phyloP scores from a whole-genome alignment of 2,797 vertebrate species.

The Hozukius guyotensis region DNA sequence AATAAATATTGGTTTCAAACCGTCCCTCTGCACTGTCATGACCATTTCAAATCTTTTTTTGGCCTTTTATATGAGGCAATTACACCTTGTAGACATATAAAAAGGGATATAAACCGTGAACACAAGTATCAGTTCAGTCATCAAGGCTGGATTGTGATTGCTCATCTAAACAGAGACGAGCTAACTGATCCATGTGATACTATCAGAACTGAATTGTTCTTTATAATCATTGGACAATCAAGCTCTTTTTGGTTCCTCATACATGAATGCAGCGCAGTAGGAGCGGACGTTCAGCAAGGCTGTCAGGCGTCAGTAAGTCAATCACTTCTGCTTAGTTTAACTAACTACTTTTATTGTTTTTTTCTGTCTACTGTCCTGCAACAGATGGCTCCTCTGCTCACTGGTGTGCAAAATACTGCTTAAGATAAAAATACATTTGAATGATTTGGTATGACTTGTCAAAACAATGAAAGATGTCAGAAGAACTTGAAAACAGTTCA shows the following conservation, averaged over 20 bases:
- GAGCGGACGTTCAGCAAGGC: constrained; percentile 5
- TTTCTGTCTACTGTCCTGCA: constrained; percentile 28
- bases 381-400: constrained; percentile 46
- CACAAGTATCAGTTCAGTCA: neutral
- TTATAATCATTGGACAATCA: constrained; percentile 2
- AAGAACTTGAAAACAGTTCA: neutral
- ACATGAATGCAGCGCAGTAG: constrained; percentile 15
- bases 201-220: neutral
- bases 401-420: constrained; percentile 7
- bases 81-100: neutral
- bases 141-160: neutral
- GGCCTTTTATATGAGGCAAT: neutral
- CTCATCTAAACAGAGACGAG: neutral
- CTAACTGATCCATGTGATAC: neutral
- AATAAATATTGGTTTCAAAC: constrained; percentile 11
- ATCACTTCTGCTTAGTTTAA: constrained; percentile 70
- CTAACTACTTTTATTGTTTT: constrained; percentile 60
- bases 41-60: neutral
- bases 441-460: neutral
- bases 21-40: neutral
- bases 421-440: neutral
- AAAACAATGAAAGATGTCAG: neutral
- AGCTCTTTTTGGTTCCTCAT: constrained; percentile 16
- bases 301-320: constrained; percentile 58
- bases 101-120: neutral